These are phyloP conservation scores for Heteronetta atricapilla DNA, from an alignment of 2,113 vertebrate genomes.

Conservation along the genomic window DNA sequence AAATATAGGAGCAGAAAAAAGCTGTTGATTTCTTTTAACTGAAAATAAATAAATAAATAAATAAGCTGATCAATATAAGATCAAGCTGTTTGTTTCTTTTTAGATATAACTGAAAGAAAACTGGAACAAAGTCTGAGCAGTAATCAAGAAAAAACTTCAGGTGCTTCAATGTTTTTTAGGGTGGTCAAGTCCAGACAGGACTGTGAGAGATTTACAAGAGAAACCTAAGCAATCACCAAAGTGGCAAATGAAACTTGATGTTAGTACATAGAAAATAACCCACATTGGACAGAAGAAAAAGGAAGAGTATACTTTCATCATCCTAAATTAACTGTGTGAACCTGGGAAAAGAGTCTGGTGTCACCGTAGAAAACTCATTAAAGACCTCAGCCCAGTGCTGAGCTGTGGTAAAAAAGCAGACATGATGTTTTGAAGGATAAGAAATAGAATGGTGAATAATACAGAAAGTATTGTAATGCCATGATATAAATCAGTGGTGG, in stretches of 20 bases:
- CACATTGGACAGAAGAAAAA: constrained; percentile 52
- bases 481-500: constrained; percentile 63
- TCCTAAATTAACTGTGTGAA: constrained; percentile 55
- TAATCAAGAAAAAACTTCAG: constrained; percentile 25
- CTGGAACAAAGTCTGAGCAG: not conserved
- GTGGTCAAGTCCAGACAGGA: constrained; percentile 52
- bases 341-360: constrained; percentile 59
- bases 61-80: not conserved
- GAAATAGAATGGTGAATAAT: constrained; percentile 63
- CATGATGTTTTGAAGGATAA: constrained; percentile 67
- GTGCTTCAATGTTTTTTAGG: constrained; percentile 24
- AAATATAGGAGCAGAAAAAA: not conserved
- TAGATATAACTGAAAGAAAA: not conserved
- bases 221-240: constrained; percentile 30
- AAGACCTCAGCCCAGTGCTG: constrained; percentile 44
- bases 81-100: not conserved
- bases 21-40: not conserved
- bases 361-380: constrained; percentile 63
- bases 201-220: constrained; percentile 37
- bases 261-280: constrained; percentile 26
- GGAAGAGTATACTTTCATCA: constrained; percentile 52
- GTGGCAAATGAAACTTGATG: not conserved
- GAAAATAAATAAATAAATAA: too few relatives aligned
- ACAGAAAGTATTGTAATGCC: constrained; percentile 52
- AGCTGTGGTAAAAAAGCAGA: constrained; percentile 64